Evolutionary conservation across 2,797 vertebrate genomes (phyloP).

Genomic region (Myotis pilosus): DNA sequence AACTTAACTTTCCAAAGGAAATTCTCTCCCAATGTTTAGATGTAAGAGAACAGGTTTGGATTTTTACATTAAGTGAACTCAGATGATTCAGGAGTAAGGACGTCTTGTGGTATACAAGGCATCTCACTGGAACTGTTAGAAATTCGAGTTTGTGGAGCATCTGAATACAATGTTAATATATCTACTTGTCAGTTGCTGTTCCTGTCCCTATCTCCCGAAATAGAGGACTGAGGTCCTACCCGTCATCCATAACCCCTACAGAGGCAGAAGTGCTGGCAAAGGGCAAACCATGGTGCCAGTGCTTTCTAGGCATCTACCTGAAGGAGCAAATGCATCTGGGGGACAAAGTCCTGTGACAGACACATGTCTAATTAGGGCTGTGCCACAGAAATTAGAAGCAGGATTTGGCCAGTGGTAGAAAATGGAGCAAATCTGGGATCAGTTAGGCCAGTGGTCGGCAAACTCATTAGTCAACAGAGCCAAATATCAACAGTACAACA

Average conservation of each 20-base stretch:
- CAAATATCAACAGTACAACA: too few relatives aligned
- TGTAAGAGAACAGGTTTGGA: background rate
- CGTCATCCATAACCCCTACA: background rate
- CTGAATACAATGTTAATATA: background rate
- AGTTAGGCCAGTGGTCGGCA: background rate
- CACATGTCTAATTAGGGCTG: background rate
- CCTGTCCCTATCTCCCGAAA: conserved; percentile 1
- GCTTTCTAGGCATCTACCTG: background rate
- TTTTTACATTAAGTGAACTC: background rate
- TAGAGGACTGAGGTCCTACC: background rate
- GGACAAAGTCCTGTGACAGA: background rate
- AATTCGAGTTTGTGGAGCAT: background rate
- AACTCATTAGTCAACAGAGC: too few relatives aligned
- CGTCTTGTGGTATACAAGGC: background rate
- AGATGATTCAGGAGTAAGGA: background rate
- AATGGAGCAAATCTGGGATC: background rate
- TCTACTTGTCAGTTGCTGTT: background rate
- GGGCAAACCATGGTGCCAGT: background rate
- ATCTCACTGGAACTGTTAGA: background rate
- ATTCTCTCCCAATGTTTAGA: background rate
- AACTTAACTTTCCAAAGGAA: conserved; percentile 41
- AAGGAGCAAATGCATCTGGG: background rate
- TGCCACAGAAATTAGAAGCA: background rate
- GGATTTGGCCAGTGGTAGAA: background rate
- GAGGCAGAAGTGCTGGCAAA: background rate